Evolutionary conservation across 2,888 invertebrate species (phyloP), one percentile per base, ranked within the genome.

Genomic region (Oxyteleia sp.): DNA sequence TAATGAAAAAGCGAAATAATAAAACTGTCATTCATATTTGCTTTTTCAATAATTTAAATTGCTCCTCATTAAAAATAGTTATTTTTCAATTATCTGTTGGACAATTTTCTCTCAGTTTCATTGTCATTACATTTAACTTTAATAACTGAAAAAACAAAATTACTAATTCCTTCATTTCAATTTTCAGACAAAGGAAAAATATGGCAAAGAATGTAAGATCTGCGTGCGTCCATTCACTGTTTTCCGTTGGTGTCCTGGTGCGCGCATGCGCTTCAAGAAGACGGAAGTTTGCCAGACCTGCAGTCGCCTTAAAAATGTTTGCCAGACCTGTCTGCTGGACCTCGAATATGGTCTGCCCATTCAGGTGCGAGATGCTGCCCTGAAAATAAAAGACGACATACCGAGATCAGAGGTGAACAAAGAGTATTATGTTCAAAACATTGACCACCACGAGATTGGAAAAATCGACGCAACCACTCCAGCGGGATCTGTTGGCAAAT

Each of bases 201-300:
- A 97, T 94, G 99, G 99, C 0, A 98, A 98, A 91, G 98, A 98
- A 92, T 99, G 99, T 92, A 99, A 99, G 94, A 98, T 98, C 87
- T 99, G 99, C 93, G 95, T 96, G 53, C 95, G 99, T 47, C 99
- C 99, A 0, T 99, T 99, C 92, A 99, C 98, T 10, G 98, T 98
- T 13, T 99, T 99, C 93, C 95, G 99, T 35, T 99, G 99, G 98
- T 98, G 98, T 93, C 99, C 99, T 0, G 99, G 99, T 18, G 97
- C 98, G 4, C 95, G 97, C 88, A 98, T 98, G 98, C 96, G 98
- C 88, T 99, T 98, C 93, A 99, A 99, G 94, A 98, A 98, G 93
- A 98, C 98, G 0, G 99, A 99, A 94, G 96, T 99, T 15, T 99
- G 99, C 93, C 98, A 99, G 93, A 98, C 98, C 0, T 99, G 99